A percentile compares a stretch with the other conserved stretches of the same genome.
Evolutionary conservation across 2,797 vertebrate species (phyloP).

Genomic region (Eurystomus glaucurus): DNA sequence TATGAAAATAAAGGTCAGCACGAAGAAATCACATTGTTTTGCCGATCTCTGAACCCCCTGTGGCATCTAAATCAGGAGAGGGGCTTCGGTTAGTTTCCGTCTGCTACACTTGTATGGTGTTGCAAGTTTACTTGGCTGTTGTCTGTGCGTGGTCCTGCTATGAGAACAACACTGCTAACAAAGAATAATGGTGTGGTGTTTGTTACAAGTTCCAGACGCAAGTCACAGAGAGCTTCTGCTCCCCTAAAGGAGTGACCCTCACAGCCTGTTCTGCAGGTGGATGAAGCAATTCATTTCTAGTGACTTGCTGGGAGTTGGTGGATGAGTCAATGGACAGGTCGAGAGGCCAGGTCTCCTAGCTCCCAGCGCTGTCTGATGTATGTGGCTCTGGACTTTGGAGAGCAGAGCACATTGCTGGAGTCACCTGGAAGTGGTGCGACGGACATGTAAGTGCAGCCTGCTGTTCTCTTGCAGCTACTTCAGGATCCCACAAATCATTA

Average conservation of each 20-base stretch:
- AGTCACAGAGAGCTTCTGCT: neutral
- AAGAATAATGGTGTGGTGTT: neutral
- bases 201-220: neutral
- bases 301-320: neutral
- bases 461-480: neutral
- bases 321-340: neutral
- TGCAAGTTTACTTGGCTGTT: neutral
- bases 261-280: neutral
- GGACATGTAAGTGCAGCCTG: accelerated
- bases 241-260: neutral
- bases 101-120: accelerated
- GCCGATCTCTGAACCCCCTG: neutral
- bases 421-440: neutral
- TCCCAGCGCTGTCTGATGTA: neutral
- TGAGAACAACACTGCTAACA: neutral
- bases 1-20: neutral
- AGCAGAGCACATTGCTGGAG: neutral
- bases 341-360: neutral
- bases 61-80: neutral
- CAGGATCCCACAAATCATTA: neutral
- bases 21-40: neutral
- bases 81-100: neutral
- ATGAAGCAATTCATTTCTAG: neutral
- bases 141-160: neutral
- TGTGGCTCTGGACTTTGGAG: neutral